Percentiles rank a stretch among this genome's conserved stretches.
These are phyloP conservation scores for Rapana venosa DNA, from an alignment of 2,888 invertebrate genomes.

Conservation along the genomic window DNA sequence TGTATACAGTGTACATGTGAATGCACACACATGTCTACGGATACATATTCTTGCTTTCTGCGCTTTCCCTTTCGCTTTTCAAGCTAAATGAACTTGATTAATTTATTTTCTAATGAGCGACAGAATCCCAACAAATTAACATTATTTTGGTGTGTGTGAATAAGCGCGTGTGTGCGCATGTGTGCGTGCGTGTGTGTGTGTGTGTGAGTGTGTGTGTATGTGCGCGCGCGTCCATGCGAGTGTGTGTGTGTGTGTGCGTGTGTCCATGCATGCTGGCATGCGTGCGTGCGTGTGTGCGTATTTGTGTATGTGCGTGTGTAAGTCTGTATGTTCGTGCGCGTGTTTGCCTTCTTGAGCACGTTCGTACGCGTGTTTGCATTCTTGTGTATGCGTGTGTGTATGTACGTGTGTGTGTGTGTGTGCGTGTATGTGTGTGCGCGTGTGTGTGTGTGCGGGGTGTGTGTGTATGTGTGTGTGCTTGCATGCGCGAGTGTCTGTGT, in stretches of 20 bases:
- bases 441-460: not conserved
- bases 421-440: not conserved
- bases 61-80: not conserved
- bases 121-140: not conserved
- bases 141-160: not conserved
- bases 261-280: not conserved
- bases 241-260: slow-evolving; percentile 1
- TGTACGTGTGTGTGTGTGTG: not conserved
- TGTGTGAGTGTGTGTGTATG: not conserved
- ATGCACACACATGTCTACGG: not conserved
- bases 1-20: not conserved
- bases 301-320: not conserved
- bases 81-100: not conserved
- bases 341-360: not conserved
- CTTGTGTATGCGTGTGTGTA: not conserved
- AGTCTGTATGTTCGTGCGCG: not conserved
- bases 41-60: not conserved
- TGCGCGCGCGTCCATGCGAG: not conserved
- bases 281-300: not conserved
- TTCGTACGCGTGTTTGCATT: not conserved
- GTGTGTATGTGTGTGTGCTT: not conserved
- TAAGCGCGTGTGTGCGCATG: not conserved
- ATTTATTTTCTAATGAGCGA: not conserved
- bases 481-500: not conserved
- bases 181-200: not conserved